Base-by-base conservation (phyloP, 1,140 invertebrate species). In the honey bee (Apis mellifera) region DNA sequence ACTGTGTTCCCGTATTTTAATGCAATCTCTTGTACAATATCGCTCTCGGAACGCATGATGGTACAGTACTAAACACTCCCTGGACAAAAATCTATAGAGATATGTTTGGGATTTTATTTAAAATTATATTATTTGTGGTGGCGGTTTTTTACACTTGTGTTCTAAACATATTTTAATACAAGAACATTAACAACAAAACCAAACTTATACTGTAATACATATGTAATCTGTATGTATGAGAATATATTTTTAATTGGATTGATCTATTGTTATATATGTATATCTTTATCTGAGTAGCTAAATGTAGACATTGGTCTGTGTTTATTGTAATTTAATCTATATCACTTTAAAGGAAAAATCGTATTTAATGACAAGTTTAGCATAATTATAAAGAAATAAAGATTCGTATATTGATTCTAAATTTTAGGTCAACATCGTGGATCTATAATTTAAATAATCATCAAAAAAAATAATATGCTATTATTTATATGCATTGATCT, bases 311-410 rank as follows among this genome's bases (percentile, higher is more conserved):
- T 82, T 69, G 21, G 3, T 68, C 71, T 81, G 54, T 81, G 62
- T 75, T 74, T 23, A 50, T 17, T 74, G 70, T 73, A 80, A 74
- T 68, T 17, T 64, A 59, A 64, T 9, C 48, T 52, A 15, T 13
- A 15, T 13, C 12, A 73, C 1, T 73, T 48, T 12, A 52, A 62
- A 13, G 26, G 19, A 32, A 57, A n/a, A 66, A 32, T 54, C 32
- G 42, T 50, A 48, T 15, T 26, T 7, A 75, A 77, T 21, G 11
- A 11, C 50, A 57, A 69, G 69, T 11, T 54, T 19, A 59, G 17
- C 15, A 68, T 64, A 55, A n/a, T 19, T 26, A 90, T 89, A 91
- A 90, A 92, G 89, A 84, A 90, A 84, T 85, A 82, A n/a, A 73
- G 60, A 55, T 82, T 17, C 68, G 59, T 32, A 42, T 57, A 90